Conservation (phyloP, 2,797 vertebrate species). For the Clarias laeviceps region DNA sequence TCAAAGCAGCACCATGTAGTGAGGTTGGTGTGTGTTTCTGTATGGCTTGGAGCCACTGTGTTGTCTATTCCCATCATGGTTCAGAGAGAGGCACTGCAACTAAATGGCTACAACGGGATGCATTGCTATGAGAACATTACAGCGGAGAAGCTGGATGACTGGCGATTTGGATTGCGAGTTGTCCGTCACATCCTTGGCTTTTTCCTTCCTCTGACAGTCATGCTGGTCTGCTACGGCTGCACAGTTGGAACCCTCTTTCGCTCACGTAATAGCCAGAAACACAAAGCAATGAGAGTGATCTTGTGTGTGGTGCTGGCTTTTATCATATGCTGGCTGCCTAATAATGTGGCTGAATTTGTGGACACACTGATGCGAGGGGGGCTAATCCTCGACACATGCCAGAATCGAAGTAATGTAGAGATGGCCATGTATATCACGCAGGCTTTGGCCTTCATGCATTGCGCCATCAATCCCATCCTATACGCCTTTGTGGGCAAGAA, state of each 20-base stretch:
- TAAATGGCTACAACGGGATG: fast-evolving
- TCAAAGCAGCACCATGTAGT: constrained; percentile 76
- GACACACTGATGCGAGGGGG: constrained; percentile 76
- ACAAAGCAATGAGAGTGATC: constrained; percentile 87
- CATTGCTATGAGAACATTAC: constrained; percentile 78
- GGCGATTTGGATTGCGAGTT: constrained; percentile 70
- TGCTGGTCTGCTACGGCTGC: constrained; percentile 84
- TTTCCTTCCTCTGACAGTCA: constrained; percentile 79
- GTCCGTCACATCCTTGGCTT: constrained; percentile 81
- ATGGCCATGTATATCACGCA: constrained; percentile 67
- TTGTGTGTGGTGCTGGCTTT: constrained; percentile 84
- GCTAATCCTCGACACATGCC: constrained; percentile 63
- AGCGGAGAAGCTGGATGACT: constrained; percentile 52
- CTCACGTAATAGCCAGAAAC: constrained; percentile 81
- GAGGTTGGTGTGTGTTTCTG: constrained; percentile 72
- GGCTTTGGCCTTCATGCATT: constrained; percentile 82
- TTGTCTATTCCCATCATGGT: constrained; percentile 76
- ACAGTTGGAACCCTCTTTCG: constrained; percentile 78
- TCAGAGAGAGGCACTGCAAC: constrained; percentile 61
- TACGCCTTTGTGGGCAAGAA: constrained; percentile 90
- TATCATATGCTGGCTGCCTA: constrained; percentile 87
- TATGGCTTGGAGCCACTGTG: constrained; percentile 76
- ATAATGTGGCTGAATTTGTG: constrained; percentile 76
- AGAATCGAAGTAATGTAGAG: constrained; percentile 58
- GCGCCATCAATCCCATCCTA: constrained; percentile 90